Evolutionary conservation across 2,113 vertebrate species (phyloP), one percentile per base, ranked within the genome.

Genomic region (Trachemys scripta): DNA sequence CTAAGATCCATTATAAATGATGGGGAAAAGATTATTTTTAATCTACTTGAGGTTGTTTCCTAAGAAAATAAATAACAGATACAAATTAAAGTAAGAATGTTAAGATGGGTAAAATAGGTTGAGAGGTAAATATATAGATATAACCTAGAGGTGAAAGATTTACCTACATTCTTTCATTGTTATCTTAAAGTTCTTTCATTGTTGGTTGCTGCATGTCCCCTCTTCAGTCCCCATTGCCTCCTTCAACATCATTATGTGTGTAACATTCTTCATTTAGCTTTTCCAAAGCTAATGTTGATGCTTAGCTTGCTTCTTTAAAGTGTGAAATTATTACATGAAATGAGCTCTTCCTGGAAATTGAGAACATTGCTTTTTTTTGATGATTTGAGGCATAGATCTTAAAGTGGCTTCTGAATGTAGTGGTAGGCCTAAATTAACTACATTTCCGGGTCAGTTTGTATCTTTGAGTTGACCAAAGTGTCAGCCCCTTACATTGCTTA

Each of bases 381-480:
- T 82, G 84, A 91, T 27, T 94, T 84, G 3, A 91, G 65, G 90
- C 45, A 93, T 82, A 90, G 86, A 6, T 80, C 89, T 92, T 50
- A 51, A 84, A 90, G 56, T 2, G 1, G 38, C 50, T 90, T 95
- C 57, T 93, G 56, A 95, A 95, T 80, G n/a, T 2, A 82, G n/a
- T 19, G 31, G 69, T 84, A 29, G 80, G 20, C 35, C 29, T 93
- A 17, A 93, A 1, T 53, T 3, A 82, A 89, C 80, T 80, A 85
- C 90, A 91, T 85, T 50, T 35, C 57, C 51, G 5, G 38, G 35
- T 13, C 88, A 1, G 87, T 45, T 94, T 56, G 81, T 88, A 6
- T 78, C 94, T 94, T 95, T n/a, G 35, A 93, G 27, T 51, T 84
- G 59, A 5, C 91, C 80, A 53, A 83, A 90, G 82, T 95, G 88